Percentiles rank a stretch among this genome's conserved stretches.
phyloP scores from a whole-genome alignment of 2,113 vertebrate species.

The Vulpes ferrilata region DNA sequence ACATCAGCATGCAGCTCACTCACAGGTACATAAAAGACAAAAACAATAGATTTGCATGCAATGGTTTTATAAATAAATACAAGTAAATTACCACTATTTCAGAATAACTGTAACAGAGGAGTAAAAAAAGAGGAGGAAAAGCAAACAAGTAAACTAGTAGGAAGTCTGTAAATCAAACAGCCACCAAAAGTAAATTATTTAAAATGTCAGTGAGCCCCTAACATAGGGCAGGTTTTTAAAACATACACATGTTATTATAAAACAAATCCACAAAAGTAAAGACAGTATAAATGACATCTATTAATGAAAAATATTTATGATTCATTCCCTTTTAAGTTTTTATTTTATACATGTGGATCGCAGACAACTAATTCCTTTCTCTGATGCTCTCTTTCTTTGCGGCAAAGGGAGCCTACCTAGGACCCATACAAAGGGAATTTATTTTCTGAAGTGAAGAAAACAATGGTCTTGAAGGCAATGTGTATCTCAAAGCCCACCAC shows the following conservation, averaged over 20 bases:
- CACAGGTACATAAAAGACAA: constrained; percentile 66
- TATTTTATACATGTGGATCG: neutral
- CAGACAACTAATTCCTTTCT: constrained; percentile 14
- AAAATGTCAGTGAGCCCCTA: constrained; percentile 8
- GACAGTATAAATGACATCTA: neutral
- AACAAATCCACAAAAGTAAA: constrained; percentile 36
- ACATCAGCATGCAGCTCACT: constrained; percentile 79
- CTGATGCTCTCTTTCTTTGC: neutral
- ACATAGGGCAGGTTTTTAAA: neutral
- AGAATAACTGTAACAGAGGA: constrained; percentile 13
- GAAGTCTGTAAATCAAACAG: constrained; percentile 40
- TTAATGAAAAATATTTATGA: constrained; percentile 10
- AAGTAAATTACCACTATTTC: constrained; percentile 31
- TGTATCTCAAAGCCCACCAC: neutral
- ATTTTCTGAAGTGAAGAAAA: constrained; percentile 22
- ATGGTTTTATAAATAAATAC: constrained; percentile 45
- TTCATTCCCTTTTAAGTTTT: neutral
- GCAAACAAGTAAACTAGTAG: constrained; percentile 51
- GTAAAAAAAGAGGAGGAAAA: neutral
- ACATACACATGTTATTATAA: constrained; percentile 14
- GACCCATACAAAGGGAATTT: neutral
- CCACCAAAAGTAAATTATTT: constrained; percentile 38
- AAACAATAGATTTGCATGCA: constrained; percentile 82
- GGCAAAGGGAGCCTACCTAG: neutral
- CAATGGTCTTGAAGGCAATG: neutral